Conservation (phyloP, 2,888 invertebrate genomes). For the Sabellastarte sp. region DNA sequence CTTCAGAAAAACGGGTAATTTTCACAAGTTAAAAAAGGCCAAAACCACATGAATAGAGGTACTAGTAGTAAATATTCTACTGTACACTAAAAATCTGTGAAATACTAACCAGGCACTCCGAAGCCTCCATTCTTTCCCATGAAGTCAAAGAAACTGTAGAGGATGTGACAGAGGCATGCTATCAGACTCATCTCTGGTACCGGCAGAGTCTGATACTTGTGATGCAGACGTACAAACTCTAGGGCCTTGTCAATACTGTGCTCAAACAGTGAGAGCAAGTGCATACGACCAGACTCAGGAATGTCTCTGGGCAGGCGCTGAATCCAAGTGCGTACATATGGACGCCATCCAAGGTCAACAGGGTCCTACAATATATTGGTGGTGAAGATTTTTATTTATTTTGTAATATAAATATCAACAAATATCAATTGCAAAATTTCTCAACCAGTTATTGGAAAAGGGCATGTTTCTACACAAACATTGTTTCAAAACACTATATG, state of each 20-base stretch:
- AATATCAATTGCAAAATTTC: too few relatives aligned
- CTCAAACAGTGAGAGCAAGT: conserved; percentile 51
- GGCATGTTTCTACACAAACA: too few relatives aligned
- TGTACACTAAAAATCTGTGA: too few relatives aligned
- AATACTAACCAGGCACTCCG: conserved; percentile 46
- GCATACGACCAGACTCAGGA: conserved; percentile 51
- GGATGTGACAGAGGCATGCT: conserved; percentile 49
- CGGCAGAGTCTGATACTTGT: conserved; percentile 43
- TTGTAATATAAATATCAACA: too few relatives aligned
- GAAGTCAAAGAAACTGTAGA: conserved; percentile 54
- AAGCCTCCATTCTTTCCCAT: conserved; percentile 54
- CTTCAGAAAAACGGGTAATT: too few relatives aligned
- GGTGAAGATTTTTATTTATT: too few relatives aligned
- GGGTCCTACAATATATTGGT: conserved; percentile 54
- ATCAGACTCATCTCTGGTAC: conserved; percentile 49
- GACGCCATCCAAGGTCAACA: conserved; percentile 56
- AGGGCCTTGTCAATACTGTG: conserved; percentile 46
- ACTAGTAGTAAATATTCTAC: too few relatives aligned
- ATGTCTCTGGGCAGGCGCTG: conserved; percentile 46
- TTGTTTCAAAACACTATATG: too few relatives aligned
- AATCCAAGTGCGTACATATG: conserved; percentile 56
- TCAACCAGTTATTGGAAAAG: too few relatives aligned
- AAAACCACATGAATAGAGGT: too few relatives aligned
- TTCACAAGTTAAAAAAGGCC: too few relatives aligned
- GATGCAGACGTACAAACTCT: conserved; percentile 42